A percentile compares a stretch with the other conserved stretches of the same genome.
phyloP scores from a whole-genome alignment of 1,140 invertebrate genomes.

The Drosophila ohnishii region DNA sequence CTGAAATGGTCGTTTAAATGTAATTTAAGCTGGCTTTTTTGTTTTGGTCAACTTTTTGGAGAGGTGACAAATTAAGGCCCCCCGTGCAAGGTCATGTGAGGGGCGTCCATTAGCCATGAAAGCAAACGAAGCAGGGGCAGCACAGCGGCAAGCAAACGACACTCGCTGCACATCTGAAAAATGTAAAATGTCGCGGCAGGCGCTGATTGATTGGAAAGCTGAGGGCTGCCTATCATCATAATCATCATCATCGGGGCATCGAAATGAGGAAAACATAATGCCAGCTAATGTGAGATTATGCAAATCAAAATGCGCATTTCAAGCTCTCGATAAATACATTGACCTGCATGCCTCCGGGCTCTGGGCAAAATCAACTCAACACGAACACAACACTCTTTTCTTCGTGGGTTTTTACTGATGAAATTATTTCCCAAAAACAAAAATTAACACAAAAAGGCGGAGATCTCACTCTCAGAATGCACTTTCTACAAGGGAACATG shows the following conservation, averaged over 20 bases:
- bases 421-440: slow-evolving; percentile 33
- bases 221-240: slow-evolving; percentile 41
- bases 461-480: slow-evolving; percentile 36
- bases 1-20: slow-evolving; percentile 75
- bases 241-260: slow-evolving; percentile 20
- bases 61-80: slow-evolving; percentile 76
- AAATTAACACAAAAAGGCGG: slow-evolving; percentile 27
- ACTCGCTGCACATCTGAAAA: slow-evolving; percentile 48
- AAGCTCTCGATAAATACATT: slow-evolving; percentile 58
- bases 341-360: slow-evolving; percentile 41
- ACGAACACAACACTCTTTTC: slow-evolving; percentile 18
- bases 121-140: slow-evolving; percentile 1
- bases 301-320: slow-evolving; percentile 48
- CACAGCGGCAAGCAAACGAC: slow-evolving; percentile 30
- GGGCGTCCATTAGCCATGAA: slow-evolving; percentile 78
- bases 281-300: slow-evolving; percentile 62
- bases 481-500: slow-evolving; percentile 39
- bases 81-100: slow-evolving; percentile 73
- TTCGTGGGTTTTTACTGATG: slow-evolving; percentile 26
- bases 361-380: slow-evolving; percentile 30
- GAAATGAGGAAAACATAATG: slow-evolving; percentile 58
- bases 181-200: slow-evolving; percentile 40
- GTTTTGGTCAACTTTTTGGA: slow-evolving; percentile 54
- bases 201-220: slow-evolving; percentile 72
- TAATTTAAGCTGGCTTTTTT: slow-evolving; percentile 65